Evolutionary conservation across 2,888 invertebrate genomes (phyloP), one percentile per base, ranked within the genome.

Genomic region (Lutraria lutraria): DNA sequence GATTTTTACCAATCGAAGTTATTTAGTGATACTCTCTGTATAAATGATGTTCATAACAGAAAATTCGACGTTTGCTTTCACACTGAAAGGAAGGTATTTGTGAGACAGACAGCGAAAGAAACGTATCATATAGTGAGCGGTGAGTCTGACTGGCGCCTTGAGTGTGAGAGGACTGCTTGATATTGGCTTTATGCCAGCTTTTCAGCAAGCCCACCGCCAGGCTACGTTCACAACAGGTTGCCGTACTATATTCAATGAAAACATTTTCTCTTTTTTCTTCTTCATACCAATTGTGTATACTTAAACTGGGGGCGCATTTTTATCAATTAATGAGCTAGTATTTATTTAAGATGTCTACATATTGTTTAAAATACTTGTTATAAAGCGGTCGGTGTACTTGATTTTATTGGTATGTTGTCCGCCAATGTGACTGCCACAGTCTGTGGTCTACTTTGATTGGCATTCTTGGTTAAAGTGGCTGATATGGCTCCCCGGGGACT

Each of bases 81-180:
- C 54, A 54, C 52, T 84, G 76, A 53, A 76, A 54, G 72, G 52
- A n/a, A 76, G 54, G 72, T 84, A 84, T 54, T 72, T 25, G 76
- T 76, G 53, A 54, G 19, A 2, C 8, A 29, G 21, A 76, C 53
- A n/a, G 53, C 12, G 54, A 76, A n/a, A 8, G 76, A 72, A 83
- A 34, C 53, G 29, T 76, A 88, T 85, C 88, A 88, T 85, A 81
- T 87, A 90, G 88, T 87, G 82, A 52, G 52, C 56, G 79, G 60
- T 60, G 87, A 88, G 90, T 85, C 90, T 79, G 76, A 56, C 52
- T 87, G 90, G 90, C 90, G 90, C 90, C 90, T 72, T 54, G 31
- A 80, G 88, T 87, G 87, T 85, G 90, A 90, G 88, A 88, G 88
- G 83, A 82, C 86, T 86, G 88, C 84, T 80, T 53, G 87, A 25